Conservation (phyloP, 2,797 vertebrate genomes). For the Cuniculus paca region DNA sequence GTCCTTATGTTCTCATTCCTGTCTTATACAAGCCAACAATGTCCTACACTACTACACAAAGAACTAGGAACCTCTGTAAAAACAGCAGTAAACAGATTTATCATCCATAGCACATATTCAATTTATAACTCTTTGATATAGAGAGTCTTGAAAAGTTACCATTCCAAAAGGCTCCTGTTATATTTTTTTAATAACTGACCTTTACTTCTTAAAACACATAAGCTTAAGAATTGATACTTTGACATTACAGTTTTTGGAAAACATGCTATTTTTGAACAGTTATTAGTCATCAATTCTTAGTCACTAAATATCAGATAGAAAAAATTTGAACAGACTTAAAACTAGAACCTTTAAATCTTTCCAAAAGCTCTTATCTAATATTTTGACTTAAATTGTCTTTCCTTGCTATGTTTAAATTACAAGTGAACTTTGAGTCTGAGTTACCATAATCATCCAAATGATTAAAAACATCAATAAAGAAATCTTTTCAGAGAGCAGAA, state of each 20-base stretch:
- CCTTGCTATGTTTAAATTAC: not conserved
- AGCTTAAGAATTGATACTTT: slow-evolving; percentile 44
- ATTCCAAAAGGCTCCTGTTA: not conserved
- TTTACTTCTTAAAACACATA: slow-evolving; percentile 3
- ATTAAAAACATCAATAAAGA: not conserved
- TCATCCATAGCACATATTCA: not conserved
- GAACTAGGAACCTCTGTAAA: not conserved
- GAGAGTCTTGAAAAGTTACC: not conserved
- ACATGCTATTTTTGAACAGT: not conserved
- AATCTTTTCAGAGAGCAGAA: not conserved
- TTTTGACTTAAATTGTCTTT: not conserved
- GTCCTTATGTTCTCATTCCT: not conserved
- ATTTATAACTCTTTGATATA: not conserved
- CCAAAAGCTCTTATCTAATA: not conserved
- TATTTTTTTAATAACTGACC: not conserved
- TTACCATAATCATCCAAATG: not conserved
- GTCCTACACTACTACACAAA: not conserved
- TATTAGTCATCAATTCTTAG: slow-evolving; percentile 36
- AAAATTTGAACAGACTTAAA: slow-evolving; percentile 3
- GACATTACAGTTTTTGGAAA: not conserved
- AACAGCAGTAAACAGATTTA: not conserved
- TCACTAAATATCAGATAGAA: slow-evolving; percentile 24
- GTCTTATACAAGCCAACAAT: not conserved
- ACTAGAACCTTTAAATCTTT: not conserved
- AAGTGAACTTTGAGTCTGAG: not conserved